Conservation (phyloP, 2,113 vertebrate genomes). For the Zosterops japonicus region DNA sequence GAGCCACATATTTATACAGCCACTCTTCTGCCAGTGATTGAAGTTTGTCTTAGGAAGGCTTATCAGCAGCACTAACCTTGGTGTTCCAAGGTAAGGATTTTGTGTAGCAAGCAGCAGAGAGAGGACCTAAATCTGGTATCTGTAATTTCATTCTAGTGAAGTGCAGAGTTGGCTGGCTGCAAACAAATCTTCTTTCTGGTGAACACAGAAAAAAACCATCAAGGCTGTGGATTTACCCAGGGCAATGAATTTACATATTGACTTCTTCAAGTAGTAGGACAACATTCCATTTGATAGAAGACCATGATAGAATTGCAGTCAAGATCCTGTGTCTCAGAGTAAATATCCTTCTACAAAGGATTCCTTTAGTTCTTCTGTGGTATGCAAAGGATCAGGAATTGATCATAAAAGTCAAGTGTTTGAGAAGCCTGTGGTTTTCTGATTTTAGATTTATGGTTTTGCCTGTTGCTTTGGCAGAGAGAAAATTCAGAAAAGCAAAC, state of each 20-base stretch:
- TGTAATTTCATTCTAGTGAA: not conserved
- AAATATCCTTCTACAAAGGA: not conserved
- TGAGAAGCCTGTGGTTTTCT: not conserved
- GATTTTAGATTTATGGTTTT: not conserved
- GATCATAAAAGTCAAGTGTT: not conserved
- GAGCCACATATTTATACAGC: not conserved
- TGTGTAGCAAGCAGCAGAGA: not conserved
- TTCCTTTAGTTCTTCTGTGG: not conserved
- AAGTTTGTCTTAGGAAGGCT: not conserved
- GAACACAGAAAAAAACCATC: not conserved
- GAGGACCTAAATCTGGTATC: not conserved
- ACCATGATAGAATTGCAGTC: not conserved
- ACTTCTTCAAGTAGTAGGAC: not conserved
- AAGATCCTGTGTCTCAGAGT: not conserved
- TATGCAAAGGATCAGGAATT: not conserved
- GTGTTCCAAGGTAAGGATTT: constrained; percentile 1
- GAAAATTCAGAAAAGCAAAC: not conserved
- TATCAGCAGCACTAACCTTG: not conserved
- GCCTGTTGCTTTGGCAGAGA: not conserved
- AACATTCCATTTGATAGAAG: not conserved
- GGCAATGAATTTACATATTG: not conserved
- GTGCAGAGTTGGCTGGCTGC: not conserved
- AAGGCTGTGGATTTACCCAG: not conserved
- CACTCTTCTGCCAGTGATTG: not conserved
- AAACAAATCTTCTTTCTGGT: constrained; percentile 4